Evolutionary conservation across 2,113 vertebrate species (phyloP).

Genomic region (Mormyrus lacerda): DNA sequence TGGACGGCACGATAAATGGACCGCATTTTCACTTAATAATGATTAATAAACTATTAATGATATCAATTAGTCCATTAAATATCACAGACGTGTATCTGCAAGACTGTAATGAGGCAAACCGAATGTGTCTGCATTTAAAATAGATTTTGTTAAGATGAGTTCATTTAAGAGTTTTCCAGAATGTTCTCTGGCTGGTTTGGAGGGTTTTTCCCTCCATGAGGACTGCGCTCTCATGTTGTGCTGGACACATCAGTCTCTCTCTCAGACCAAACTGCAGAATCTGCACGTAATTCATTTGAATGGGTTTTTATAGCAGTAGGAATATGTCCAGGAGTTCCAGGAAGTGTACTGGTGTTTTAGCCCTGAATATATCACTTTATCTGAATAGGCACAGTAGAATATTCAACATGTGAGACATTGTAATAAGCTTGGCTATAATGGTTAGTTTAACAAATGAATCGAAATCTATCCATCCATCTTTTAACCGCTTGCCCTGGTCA

Average conservation of each 20-base stretch:
- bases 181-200: neutral
- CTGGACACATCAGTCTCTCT: neutral
- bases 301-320: neutral
- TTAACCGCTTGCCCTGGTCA: neutral
- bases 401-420: neutral
- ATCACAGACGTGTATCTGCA: neutral
- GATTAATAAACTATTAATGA: constrained; percentile 4
- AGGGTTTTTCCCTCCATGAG: neutral
- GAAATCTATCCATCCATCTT: neutral
- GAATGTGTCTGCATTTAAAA: neutral
- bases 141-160: neutral
- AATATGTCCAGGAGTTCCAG: neutral
- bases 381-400: neutral
- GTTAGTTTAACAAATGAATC: neutral
- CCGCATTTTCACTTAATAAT: neutral
- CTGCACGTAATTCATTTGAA: neutral
- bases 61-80: neutral
- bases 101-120: neutral
- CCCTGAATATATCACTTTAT: neutral
- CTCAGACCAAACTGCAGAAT: neutral
- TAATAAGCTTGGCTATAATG: neutral
- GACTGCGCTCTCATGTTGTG: neutral
- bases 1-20: neutral
- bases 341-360: neutral
- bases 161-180: neutral